phyloP scores from a whole-genome alignment of 2,888 invertebrate species.

The Hylaea fasciaria region DNA sequence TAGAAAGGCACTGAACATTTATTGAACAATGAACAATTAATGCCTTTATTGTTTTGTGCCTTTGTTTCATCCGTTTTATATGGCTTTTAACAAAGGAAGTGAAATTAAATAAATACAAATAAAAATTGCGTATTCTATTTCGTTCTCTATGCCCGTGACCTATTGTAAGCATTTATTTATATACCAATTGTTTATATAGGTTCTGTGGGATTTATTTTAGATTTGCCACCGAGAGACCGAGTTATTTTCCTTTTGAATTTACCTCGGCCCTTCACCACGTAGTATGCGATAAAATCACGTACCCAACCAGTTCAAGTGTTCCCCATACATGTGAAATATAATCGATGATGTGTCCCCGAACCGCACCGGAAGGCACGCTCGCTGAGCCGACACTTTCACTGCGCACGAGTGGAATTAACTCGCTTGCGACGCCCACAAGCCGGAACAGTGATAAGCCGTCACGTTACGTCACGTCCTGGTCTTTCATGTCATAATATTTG shows the following conservation, averaged over 20 bases:
- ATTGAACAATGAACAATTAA: background rate
- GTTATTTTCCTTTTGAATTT: no score
- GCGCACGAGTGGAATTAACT: conserved; percentile 1
- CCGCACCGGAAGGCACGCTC: conserved; percentile 30
- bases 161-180: no score
- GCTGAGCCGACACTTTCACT: conserved; percentile 33
- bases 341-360: conserved; percentile 11
- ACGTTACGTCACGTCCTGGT: conserved; percentile 26
- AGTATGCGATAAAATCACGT: background rate
- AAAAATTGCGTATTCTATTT: no score
- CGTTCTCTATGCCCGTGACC: no score
- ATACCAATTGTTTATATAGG: no score
- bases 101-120: no score
- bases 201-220: no score
- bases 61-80: background rate
- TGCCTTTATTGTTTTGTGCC: background rate
- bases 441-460: conserved; percentile 25
- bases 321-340: background rate
- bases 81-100: no score
- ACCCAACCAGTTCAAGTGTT: background rate
- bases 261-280: no score
- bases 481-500: conserved; percentile 9
- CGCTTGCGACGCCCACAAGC: conserved; percentile 5
- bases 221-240: no score
- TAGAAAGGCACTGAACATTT: background rate